Evolutionary conservation across 2,888 invertebrate genomes (phyloP), one percentile per base, ranked within the genome.

Genomic region (Dyspetes luteomarginatus): DNA sequence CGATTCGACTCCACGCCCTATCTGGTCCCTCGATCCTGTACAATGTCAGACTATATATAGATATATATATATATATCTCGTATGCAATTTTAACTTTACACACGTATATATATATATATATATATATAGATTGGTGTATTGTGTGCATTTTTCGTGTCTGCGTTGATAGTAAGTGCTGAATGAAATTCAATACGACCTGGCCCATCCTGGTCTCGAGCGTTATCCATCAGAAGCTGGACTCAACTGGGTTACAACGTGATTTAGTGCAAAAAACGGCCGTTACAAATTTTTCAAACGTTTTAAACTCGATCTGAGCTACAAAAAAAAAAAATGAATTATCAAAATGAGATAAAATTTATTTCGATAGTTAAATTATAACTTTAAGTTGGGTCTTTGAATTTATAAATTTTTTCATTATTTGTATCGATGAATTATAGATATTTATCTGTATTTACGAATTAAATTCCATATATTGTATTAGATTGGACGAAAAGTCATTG

Each of bases 121-220:
- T 12, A 9, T 0, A 22, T 9, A 9, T 30, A 19, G 9, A 4
- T 22, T 17, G 2, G 36, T 17, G 12, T 22, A 22, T 52, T 41
- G 56, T 41, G 19, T 9, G 24, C 22, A 22, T 71, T 50, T 48
- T 50, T 68, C 22, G 26, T 7, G 26, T 12, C 50, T 15, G 52
- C 52, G 15, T 36, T 45, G 48, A 45, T 45, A 45, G 48, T 62
- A 56, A 64, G 26, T 15, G 83, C 68, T 81, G 80, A 72, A 83
- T 85, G 84, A 85, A 88, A 86, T 86, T 88, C 84, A 83, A 86
- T 86, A 82, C 81, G 85, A 86, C 86, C 80, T 56, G 84, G 82
- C 86, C 89, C 83, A 86, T 85, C 88, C 88, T 85, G 84, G n/a
- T 84, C 58, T 68, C 50, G 22, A 17, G 36, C 67, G 45, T 73